Evolutionary conservation across 1,140 invertebrate species (phyloP).

Genomic region (Andrena cerasifolii): DNA sequence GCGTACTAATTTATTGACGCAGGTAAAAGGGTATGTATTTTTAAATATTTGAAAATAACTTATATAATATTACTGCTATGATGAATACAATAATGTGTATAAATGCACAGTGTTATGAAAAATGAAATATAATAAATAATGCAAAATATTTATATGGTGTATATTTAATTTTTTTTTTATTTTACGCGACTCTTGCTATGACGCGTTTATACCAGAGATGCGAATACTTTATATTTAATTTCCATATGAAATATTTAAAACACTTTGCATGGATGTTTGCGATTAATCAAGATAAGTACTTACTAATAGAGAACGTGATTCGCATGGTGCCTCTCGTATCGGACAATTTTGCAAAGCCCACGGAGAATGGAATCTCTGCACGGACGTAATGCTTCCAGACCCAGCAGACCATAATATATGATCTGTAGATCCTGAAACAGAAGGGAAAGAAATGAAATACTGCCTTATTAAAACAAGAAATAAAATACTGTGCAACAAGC

Average conservation of each 20-base stretch:
- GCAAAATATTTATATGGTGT: too few relatives aligned
- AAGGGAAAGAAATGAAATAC: constrained; percentile 9
- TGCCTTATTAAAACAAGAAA: not conserved
- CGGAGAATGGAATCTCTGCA: constrained; percentile 88
- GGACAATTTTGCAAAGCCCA: constrained; percentile 87
- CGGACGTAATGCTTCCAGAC: constrained; percentile 88
- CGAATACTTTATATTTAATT: too few relatives aligned
- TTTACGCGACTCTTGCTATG: too few relatives aligned
- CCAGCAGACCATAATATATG: constrained; percentile 89
- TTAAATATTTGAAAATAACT: too few relatives aligned
- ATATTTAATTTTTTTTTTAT: too few relatives aligned
- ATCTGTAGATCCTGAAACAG: constrained; percentile 88
- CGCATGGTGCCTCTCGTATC: constrained; percentile 89
- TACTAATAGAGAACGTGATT: constrained; percentile 92
- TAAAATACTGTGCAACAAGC: not conserved
- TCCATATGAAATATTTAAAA: not conserved
- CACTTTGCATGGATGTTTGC: not conserved
- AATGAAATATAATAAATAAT: too few relatives aligned
- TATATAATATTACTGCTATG: too few relatives aligned
- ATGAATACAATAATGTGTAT: too few relatives aligned
- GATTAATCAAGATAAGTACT: constrained; percentile 76
- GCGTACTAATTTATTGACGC: not conserved
- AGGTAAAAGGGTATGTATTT: too few relatives aligned
- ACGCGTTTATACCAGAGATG: too few relatives aligned
- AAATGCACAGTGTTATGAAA: not conserved